Conservation (phyloP, 2,888 invertebrate species). For the Macaria liturata region DNA sequence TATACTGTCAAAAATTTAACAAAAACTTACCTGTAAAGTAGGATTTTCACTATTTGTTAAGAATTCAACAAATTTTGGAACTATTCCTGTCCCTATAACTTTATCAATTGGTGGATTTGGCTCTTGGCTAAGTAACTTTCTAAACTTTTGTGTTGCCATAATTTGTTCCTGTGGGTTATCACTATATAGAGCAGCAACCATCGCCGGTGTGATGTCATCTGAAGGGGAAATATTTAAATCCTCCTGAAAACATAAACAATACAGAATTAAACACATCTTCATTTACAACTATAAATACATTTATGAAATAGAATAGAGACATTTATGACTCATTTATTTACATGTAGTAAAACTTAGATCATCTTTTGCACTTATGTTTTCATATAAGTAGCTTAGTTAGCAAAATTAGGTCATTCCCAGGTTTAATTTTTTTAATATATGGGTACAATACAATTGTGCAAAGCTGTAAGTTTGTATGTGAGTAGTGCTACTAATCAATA, state of each 20-base stretch:
- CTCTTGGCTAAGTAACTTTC: constrained; percentile 96
- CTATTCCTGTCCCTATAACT: constrained; percentile 96
- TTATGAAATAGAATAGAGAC: too few species aligned
- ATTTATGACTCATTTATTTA: too few species aligned
- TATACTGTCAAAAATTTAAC: too few species aligned
- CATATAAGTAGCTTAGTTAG: too few species aligned
- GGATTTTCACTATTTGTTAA: constrained; percentile 91
- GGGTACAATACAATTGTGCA: too few species aligned
- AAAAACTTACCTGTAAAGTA: constrained; percentile 88
- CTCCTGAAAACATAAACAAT: constrained; percentile 62
- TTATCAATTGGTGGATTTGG: constrained; percentile 99
- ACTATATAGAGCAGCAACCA: constrained; percentile 93
- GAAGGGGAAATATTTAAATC: constrained; percentile 67
- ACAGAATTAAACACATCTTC: neutral
- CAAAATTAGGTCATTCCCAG: too few species aligned
- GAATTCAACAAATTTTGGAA: constrained; percentile 97
- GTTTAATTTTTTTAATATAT: too few species aligned
- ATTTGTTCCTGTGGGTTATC: constrained; percentile 90
- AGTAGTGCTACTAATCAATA: too few species aligned
- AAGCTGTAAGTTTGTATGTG: too few species aligned
- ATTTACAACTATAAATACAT: neutral
- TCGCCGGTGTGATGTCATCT: constrained; percentile 88
- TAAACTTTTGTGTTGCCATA: constrained; percentile 94
- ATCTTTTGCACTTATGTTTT: too few species aligned
- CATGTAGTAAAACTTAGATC: too few species aligned